Base-by-base conservation (phyloP, 2,888 invertebrate genomes). In the Smittia sp. region DNA sequence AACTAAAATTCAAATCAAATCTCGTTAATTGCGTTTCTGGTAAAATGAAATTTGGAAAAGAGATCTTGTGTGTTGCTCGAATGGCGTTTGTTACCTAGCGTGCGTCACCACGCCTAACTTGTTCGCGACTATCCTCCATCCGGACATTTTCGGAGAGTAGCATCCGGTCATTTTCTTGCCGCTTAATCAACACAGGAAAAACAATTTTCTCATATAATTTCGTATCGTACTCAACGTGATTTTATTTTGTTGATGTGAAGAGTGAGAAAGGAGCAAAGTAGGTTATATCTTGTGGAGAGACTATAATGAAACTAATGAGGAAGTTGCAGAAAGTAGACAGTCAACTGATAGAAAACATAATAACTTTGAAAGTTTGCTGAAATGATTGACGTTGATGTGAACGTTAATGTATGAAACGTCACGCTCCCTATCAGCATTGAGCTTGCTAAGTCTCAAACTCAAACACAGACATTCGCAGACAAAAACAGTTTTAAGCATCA, bases 51-150 rank as follows among this genome's bases (percentile, higher is more conserved):
- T 46, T 46, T 58, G 58, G n/a, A 22, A 58, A 58, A 46, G 15
- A 46, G 6, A 13, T 46, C 46, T 46, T 54, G 52, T 70, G 41
- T 41, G 58, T 73, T 20, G 58, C 1, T 67, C 22, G 11, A n/a
- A 22, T 67, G 9, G 7, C 25, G 18, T 72, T 70, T 76, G 76
- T 78, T 78, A 78, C 78, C 78, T 78, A 78, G 78, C 78, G 77
- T 79, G 77, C 77, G 83, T 84, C 83, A 93, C 94, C 86, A 94
- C 93, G 89, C 94, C 93, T 83, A 94, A 91, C 85, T 93, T 94
- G 85, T 92, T 93, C 84, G 94, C 94, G 84, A 94, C 94, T 85
- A 93, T 90, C 82, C 93, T 91, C 94, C 94, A 94, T n/a, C n/a
- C n/a, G n/a, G n/a, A n/a, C n/a, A n/a, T n/a, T n/a, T n/a, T n/a